Percentiles rank a stretch among this genome's conserved stretches.
Evolutionary conservation across 2,797 vertebrate genomes (phyloP).

Genomic region (Tarsius wallacei): DNA sequence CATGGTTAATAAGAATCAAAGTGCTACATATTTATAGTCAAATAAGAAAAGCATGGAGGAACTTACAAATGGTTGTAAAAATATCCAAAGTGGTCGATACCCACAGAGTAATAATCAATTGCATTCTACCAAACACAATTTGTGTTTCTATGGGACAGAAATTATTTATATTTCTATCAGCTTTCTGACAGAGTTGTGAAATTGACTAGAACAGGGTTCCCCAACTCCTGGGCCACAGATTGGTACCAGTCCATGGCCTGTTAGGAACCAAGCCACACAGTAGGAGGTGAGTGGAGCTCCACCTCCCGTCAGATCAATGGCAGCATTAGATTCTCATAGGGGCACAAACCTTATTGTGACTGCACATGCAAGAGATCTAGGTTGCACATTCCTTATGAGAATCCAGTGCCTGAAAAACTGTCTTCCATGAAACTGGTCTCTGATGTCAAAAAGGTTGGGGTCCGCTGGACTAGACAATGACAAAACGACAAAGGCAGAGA

Average conservation of each 20-base stretch:
- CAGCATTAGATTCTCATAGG: no score
- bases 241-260: no score
- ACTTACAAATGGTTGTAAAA: background rate
- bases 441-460: no score
- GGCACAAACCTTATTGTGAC: no score
- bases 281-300: no score
- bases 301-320: no score
- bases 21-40: background rate
- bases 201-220: background rate
- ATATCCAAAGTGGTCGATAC: background rate
- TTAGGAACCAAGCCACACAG: no score
- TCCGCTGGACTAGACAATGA: background rate
- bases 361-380: no score
- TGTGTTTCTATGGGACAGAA: background rate
- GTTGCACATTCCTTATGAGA: no score
- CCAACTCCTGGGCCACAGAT: no score
- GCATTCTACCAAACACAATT: background rate
- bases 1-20: background rate
- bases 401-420: no score
- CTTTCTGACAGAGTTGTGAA: background rate
- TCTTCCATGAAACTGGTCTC: no score
- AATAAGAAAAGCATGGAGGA: constrained; percentile 21
- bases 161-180: background rate
- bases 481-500: background rate
- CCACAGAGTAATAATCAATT: background rate